Evolutionary conservation across 2,888 invertebrate species (phyloP).

Genomic region (Zygothrica quintamaculata): DNA sequence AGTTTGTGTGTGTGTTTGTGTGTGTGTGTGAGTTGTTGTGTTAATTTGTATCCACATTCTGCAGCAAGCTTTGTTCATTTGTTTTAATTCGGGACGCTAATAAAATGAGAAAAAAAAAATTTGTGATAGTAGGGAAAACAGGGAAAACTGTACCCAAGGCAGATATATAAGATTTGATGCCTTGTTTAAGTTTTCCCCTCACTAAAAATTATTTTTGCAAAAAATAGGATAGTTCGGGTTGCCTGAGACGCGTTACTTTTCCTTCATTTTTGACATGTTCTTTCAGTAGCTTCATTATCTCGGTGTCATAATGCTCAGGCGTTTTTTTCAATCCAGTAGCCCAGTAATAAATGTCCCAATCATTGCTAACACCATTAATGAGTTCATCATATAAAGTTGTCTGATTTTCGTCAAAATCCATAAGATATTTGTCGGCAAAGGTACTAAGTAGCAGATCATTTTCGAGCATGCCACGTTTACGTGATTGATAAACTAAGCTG

Average conservation of each 20-base stretch:
- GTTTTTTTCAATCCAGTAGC: slow-evolving; percentile 92
- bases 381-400: slow-evolving; percentile 92
- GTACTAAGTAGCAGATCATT: slow-evolving; percentile 96
- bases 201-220: slow-evolving; percentile 5
- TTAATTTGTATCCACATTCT: slow-evolving; percentile 36
- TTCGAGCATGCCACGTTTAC: slow-evolving; percentile 98
- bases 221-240: slow-evolving; percentile 38
- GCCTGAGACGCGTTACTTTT: slow-evolving; percentile 34
- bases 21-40: slow-evolving; percentile 3
- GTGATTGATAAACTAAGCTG: slow-evolving; percentile 96
- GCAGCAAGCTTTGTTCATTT: slow-evolving; percentile 41
- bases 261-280: slow-evolving; percentile 92
- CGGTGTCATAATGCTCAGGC: slow-evolving; percentile 93
- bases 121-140: neutral
- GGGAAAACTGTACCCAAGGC: slow-evolving; percentile 41
- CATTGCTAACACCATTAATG: slow-evolving; percentile 96
- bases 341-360: slow-evolving; percentile 99
- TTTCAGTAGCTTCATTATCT: slow-evolving; percentile 94
- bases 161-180: slow-evolving; percentile 1
- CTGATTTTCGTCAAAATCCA: slow-evolving; percentile 89
- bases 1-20: slow-evolving; percentile 7
- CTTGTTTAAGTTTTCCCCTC: slow-evolving; percentile 35
- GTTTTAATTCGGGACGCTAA: slow-evolving; percentile 28
- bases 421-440: slow-evolving; percentile 93
- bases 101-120: neutral